Conservation (phyloP, 2,888 invertebrate genomes). For the Eudemis profundana region DNA sequence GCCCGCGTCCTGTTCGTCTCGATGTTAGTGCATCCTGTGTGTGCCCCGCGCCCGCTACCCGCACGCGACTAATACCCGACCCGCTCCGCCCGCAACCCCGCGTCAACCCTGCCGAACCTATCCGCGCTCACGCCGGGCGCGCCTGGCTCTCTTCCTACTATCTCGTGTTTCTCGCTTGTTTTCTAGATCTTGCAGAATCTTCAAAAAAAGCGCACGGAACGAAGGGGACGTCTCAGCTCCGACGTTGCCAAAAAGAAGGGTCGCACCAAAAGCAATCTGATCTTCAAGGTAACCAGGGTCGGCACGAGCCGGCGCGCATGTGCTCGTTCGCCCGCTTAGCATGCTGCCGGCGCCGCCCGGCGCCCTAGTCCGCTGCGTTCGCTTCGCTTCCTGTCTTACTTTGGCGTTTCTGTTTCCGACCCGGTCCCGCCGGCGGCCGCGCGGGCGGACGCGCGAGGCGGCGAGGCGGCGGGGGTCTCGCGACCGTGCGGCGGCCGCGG, state of each 20-base stretch:
- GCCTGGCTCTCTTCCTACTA: slow-evolving; percentile 89
- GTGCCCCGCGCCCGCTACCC: slow-evolving; percentile 64
- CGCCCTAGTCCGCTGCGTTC: slow-evolving; percentile 80
- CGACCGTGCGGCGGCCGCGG: slow-evolving; percentile 62
- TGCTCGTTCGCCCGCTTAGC: slow-evolving; percentile 85
- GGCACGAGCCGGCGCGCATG: slow-evolving; percentile 85
- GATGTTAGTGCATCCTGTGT: slow-evolving; percentile 81
- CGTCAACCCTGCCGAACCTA: slow-evolving; percentile 64
- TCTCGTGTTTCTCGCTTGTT: slow-evolving; percentile 95
- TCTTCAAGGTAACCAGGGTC: slow-evolving; percentile 97
- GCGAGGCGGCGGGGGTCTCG: slow-evolving; percentile 58
- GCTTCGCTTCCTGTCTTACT: slow-evolving; percentile 82
- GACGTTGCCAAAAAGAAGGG: slow-evolving; percentile 96
- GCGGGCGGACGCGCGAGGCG: slow-evolving; percentile 58
- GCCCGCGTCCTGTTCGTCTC: slow-evolving; percentile 75
- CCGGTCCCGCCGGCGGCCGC: slow-evolving; percentile 77
- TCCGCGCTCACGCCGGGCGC: slow-evolving; percentile 76
- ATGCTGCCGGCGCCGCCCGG: slow-evolving; percentile 81
- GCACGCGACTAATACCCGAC: slow-evolving; percentile 54
- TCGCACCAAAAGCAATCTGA: slow-evolving; percentile 98
- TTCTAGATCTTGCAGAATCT: slow-evolving; percentile 99
- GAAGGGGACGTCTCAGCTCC: slow-evolving; percentile 98
- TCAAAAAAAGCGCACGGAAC: slow-evolving; percentile 99
- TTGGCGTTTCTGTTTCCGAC: slow-evolving; percentile 77
- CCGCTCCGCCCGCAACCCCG: slow-evolving; percentile 66